Conservation (phyloP, 2,113 vertebrate species). For the Psittacula cyanocephala region DNA sequence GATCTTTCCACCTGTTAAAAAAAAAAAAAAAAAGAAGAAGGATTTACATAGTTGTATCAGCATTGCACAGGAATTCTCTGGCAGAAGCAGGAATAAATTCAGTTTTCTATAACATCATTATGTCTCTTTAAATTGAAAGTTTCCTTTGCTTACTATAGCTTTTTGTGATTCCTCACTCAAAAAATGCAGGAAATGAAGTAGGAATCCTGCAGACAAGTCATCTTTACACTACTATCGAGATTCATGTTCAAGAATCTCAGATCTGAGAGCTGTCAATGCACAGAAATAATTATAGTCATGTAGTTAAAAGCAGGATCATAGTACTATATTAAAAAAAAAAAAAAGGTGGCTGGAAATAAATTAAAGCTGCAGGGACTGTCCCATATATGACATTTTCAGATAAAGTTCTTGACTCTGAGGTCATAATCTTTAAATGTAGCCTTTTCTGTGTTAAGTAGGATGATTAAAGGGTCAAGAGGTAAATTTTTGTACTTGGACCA, state of each 20-base stretch:
- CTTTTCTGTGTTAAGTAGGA: neutral
- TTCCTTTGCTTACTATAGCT: neutral
- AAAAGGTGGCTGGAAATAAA: neutral
- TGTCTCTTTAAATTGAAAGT: neutral
- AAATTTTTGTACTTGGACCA: neutral
- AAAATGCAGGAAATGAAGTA: neutral
- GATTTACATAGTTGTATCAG: rapidly evolving
- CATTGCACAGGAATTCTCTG: neutral
- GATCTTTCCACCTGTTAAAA: neutral
- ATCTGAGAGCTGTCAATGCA: neutral
- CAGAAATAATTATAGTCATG: neutral
- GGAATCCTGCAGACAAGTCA: neutral
- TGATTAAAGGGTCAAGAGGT: neutral
- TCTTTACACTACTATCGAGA: neutral
- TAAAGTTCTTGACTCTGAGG: neutral
- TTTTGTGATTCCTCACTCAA: neutral
- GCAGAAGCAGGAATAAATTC: neutral
- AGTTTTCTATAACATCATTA: neutral
- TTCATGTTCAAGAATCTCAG: neutral
- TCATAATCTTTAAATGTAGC: neutral
- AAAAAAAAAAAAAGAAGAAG: neutral
- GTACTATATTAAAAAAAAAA: neutral
- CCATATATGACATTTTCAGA: neutral
- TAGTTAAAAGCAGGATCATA: neutral
- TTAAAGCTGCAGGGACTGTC: neutral